A percentile compares a stretch with the other conserved stretches of the same genome.
These are phyloP conservation scores for Reticulitermes lucifugus DNA, from an alignment of 2,888 invertebrate genomes.

Conservation along the genomic window DNA sequence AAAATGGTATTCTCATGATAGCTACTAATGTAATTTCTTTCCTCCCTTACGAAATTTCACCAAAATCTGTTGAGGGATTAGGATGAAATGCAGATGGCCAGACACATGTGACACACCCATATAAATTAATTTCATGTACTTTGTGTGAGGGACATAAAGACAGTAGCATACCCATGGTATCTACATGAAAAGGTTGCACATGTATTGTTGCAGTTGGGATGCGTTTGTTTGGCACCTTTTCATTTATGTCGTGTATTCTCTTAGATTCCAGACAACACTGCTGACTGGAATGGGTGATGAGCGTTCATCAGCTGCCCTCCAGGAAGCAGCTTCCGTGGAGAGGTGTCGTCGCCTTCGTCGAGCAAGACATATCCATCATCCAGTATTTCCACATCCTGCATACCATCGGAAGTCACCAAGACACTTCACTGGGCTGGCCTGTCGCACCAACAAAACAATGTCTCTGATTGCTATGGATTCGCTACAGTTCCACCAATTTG, in stretches of 20 bases:
- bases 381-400: conserved; percentile 58
- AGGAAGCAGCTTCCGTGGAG: conserved; percentile 38
- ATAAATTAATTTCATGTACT: too few species aligned
- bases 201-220: neutral
- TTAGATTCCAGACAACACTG: conserved; percentile 60
- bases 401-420: conserved; percentile 57
- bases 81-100: too few species aligned
- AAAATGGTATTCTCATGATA: too few species aligned
- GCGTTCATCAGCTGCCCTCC: conserved; percentile 68
- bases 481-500: conserved; percentile 77
- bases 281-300: conserved; percentile 66
- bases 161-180: too few species aligned
- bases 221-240: neutral
- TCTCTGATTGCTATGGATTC: conserved; percentile 80
- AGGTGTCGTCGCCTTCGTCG: conserved; percentile 58
- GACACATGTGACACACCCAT: too few species aligned
- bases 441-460: conserved; percentile 70
- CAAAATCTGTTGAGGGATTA: too few species aligned
- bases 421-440: conserved; percentile 61
- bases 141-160: too few species aligned
- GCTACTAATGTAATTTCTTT: too few species aligned
- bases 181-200: too few species aligned
- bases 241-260: neutral
- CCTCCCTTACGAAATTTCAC: too few species aligned
- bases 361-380: conserved; percentile 63